A percentile compares a stretch with the other conserved stretches of the same genome.
phyloP scores from a whole-genome alignment of 2,113 vertebrate species.

The Lophius piscatorius region DNA sequence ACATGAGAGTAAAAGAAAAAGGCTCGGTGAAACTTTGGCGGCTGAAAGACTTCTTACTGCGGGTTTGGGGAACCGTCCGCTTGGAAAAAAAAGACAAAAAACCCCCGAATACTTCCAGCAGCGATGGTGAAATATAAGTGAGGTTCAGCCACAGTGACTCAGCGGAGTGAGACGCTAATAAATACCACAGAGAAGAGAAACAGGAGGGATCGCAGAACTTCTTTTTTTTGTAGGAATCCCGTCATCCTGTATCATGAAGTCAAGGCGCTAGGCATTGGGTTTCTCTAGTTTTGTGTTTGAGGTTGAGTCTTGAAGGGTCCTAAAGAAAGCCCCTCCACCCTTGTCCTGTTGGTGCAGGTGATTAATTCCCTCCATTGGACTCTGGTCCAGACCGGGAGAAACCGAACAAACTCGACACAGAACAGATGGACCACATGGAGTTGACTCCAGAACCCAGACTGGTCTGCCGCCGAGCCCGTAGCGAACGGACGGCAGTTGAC shows the following conservation, averaged over 20 bases:
- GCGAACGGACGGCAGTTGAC: slow-evolving; percentile 10
- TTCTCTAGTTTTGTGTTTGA: slow-evolving; percentile 40
- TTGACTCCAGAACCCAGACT: slow-evolving; percentile 40
- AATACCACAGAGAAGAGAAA: slow-evolving; percentile 62
- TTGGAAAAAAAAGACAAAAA: slow-evolving; percentile 2
- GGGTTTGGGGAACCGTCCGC: slow-evolving; percentile 11
- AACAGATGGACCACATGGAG: slow-evolving; percentile 13
- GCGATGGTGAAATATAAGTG: slow-evolving; percentile 34
- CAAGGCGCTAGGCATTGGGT: slow-evolving; percentile 22
- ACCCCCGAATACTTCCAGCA: slow-evolving; percentile 13
- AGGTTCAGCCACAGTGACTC: slow-evolving; percentile 69
- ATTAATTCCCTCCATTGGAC: slow-evolving; percentile 4
- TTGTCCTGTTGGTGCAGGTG: slow-evolving; percentile 30
- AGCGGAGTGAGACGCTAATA: slow-evolving; percentile 56
- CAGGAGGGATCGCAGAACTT: slow-evolving; percentile 31
- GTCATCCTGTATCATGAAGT: slow-evolving; percentile 32
- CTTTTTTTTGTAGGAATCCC: slow-evolving; percentile 41
- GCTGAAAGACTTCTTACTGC: slow-evolving; percentile 7
- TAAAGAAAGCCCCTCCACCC: slow-evolving; percentile 23
- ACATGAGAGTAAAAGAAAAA: not conserved
- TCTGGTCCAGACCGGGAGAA: slow-evolving; percentile 23
- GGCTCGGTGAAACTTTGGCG: slow-evolving; percentile 48
- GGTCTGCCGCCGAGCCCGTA: slow-evolving; percentile 1
- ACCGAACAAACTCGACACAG: slow-evolving; percentile 34
- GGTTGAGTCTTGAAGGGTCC: slow-evolving; percentile 33